Evolutionary conservation across 2,888 invertebrate species (phyloP).

Genomic region (Odontothrips loti): DNA sequence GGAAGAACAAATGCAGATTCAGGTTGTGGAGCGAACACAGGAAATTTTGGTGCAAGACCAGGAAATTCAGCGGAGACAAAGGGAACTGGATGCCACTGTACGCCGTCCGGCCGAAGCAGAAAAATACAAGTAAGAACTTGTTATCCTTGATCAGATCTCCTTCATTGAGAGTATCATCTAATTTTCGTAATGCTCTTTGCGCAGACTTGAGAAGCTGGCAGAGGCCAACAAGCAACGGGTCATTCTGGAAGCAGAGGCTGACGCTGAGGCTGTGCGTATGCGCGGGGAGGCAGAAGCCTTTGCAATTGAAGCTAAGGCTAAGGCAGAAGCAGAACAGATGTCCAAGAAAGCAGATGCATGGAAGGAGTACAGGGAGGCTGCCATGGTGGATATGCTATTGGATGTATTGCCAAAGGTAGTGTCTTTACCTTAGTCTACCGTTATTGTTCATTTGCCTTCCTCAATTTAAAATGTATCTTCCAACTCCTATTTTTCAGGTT

Average conservation of each 20-base stretch:
- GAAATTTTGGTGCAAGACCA: conserved; percentile 94
- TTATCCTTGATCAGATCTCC: background rate
- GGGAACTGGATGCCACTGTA: conserved; percentile 88
- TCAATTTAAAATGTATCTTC: background rate
- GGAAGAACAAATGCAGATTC: conserved; percentile 96
- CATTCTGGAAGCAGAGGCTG: conserved; percentile 93
- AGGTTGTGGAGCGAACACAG: conserved; percentile 84
- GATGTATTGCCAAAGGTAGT: conserved; percentile 89
- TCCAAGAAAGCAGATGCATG: conserved; percentile 95
- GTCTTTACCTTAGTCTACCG: background rate
- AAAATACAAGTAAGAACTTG: conserved; percentile 56
- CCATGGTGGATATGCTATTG: conserved; percentile 94
- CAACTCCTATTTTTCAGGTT: conserved; percentile 55
- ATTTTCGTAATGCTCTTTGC: background rate
- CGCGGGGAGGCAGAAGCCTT: conserved; percentile 88
- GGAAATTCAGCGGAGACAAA: conserved; percentile 87
- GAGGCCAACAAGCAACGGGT: conserved; percentile 85
- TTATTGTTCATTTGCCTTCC: background rate
- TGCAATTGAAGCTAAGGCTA: conserved; percentile 90
- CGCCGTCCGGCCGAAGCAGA: conserved; percentile 95
- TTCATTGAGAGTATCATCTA: background rate
- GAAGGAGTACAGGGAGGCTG: conserved; percentile 92
- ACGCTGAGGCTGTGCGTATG: conserved; percentile 81
- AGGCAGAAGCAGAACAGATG: conserved; percentile 96
- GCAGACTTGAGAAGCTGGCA: conserved; percentile 82